phyloP scores from a whole-genome alignment of 2,113 vertebrate genomes.

The Coreoperca whiteheadi region DNA sequence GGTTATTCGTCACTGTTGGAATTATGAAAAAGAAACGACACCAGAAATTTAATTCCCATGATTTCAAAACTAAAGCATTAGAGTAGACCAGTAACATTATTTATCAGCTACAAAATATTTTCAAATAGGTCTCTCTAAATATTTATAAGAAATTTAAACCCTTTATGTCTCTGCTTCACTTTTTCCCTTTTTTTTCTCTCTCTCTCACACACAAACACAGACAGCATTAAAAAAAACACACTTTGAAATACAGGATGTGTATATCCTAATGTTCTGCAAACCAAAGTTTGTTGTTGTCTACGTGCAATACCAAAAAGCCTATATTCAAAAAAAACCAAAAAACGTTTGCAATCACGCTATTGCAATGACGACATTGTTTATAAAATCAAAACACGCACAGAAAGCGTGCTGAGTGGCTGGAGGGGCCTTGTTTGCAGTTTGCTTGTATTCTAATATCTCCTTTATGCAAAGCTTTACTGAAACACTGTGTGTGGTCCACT shows the following conservation, averaged over 20 bases:
- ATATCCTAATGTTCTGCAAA: constrained; percentile 47
- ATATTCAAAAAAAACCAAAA: constrained; percentile 63
- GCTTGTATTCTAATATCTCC: constrained; percentile 81
- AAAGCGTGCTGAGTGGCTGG: constrained; percentile 52
- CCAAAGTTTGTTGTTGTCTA: constrained; percentile 61
- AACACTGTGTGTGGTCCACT: constrained; percentile 83
- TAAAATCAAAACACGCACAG: constrained; percentile 59
- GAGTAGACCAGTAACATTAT: not conserved
- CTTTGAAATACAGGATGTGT: constrained; percentile 72
- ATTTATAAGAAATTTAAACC: constrained; percentile 59
- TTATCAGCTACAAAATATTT: constrained; percentile 37
- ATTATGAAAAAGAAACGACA: not conserved
- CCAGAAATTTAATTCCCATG: not conserved
- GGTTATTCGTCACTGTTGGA: not conserved
- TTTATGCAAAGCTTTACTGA: constrained; percentile 70
- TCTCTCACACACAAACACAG: constrained; percentile 55
- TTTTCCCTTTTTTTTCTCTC: constrained; percentile 5
- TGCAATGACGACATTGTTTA: constrained; percentile 74
- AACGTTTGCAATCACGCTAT: constrained; percentile 63
- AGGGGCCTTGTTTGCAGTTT: constrained; percentile 70
- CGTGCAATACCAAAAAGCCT: constrained; percentile 50
- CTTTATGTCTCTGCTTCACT: constrained; percentile 44
- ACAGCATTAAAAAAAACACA: constrained; percentile 57
- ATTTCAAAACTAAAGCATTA: constrained; percentile 4
- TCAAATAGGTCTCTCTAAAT: constrained; percentile 55